phyloP scores from a whole-genome alignment of 1,140 invertebrate genomes.

The Yoshiicerus persimilis region DNA sequence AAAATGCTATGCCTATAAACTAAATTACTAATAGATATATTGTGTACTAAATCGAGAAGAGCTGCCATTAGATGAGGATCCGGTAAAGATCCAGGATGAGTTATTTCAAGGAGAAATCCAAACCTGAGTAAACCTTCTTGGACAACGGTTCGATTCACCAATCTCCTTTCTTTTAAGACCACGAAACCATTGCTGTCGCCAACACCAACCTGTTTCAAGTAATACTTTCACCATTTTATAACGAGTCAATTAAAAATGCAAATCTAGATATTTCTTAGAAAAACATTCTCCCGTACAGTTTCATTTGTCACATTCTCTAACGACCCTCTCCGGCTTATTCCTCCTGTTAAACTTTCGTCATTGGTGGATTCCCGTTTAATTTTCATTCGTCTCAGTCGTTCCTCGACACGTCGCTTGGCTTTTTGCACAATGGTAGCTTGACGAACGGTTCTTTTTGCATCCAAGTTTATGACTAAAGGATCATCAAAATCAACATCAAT shows the following conservation, averaged over 20 bases:
- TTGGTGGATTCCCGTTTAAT: constrained; percentile 48
- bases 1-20: too few species aligned
- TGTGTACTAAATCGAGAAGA: constrained; percentile 83
- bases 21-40: too few species aligned
- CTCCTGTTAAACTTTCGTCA: constrained; percentile 41
- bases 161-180: constrained; percentile 76
- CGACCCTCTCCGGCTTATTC: constrained; percentile 43
- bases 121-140: constrained; percentile 80
- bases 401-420: constrained; percentile 80
- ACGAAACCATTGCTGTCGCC: constrained; percentile 67
- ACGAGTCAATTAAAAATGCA: not conserved
- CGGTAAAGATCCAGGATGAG: constrained; percentile 90
- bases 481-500: constrained; percentile 45
- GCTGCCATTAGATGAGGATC: constrained; percentile 95
- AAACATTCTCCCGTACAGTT: constrained; percentile 33
- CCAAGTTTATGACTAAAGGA: not conserved
- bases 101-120: constrained; percentile 89
- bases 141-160: constrained; percentile 72
- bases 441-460: constrained; percentile 37
- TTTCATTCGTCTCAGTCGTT: constrained; percentile 70
- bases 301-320: constrained; percentile 45
- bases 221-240: not conserved
- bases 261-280: not conserved
- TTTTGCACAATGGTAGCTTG: constrained; percentile 61
- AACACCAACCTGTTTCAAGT: constrained; percentile 32